Percentiles rank a stretch among this genome's conserved stretches.
Conservation (phyloP, 1,140 invertebrate genomes). For the Achroia grisella region DNA sequence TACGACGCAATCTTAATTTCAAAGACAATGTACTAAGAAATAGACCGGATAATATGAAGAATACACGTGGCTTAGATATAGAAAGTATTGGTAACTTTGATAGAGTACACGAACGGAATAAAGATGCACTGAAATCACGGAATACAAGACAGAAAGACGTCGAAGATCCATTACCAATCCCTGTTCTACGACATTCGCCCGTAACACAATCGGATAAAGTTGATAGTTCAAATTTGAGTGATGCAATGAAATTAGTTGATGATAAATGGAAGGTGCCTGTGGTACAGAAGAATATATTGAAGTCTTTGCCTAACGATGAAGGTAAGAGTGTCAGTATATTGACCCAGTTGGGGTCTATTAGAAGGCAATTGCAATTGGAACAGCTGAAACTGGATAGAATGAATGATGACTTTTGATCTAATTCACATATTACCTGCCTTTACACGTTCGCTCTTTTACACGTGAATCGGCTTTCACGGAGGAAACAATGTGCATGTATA, state of each 20-base stretch:
- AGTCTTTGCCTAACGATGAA: conserved; percentile 59
- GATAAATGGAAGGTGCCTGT: conserved; percentile 74
- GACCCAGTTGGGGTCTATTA: conserved; percentile 75
- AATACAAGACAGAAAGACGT: neutral
- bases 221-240: conserved; percentile 38
- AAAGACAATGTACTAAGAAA: conserved; percentile 1
- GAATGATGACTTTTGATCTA: conserved; percentile 23
- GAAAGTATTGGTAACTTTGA: neutral
- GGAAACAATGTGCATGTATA: too few relatives aligned
- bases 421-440: too few relatives aligned
- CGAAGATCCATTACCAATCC: conserved; percentile 47
- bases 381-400: conserved; percentile 73
- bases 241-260: conserved; percentile 68
- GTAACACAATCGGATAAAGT: conserved; percentile 25
- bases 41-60: neutral
- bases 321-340: conserved; percentile 71
- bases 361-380: conserved; percentile 74
- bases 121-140: neutral
- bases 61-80: neutral
- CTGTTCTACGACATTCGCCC: conserved; percentile 72
- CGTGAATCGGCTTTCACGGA: too few relatives aligned
- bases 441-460: too few relatives aligned
- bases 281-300: conserved; percentile 74
- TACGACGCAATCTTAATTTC: conserved; percentile 55
- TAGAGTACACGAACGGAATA: neutral